Percentiles rank a stretch among this genome's conserved stretches.
These are phyloP conservation scores for Netelia fuscicornis DNA, from an alignment of 2,888 invertebrate species.

Conservation along the genomic window DNA sequence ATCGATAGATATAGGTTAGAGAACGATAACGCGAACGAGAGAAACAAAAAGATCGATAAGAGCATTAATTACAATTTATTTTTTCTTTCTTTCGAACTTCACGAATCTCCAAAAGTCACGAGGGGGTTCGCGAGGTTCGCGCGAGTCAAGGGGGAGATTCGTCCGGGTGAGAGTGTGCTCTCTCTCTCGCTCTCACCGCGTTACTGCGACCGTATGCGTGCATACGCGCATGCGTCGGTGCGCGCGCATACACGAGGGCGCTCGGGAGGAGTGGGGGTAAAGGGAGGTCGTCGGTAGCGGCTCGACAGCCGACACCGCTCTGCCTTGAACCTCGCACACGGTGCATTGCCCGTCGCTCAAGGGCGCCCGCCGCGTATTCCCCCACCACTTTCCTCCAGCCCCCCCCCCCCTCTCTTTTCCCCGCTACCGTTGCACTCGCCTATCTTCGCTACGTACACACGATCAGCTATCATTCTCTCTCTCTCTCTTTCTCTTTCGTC, in stretches of 20 bases:
- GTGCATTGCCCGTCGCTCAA: slow-evolving; percentile 85
- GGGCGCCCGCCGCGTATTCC: slow-evolving; percentile 82
- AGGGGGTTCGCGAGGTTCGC: not conserved
- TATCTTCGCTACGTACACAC: slow-evolving; percentile 36
- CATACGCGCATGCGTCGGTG: slow-evolving; percentile 1
- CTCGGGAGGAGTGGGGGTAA: slow-evolving; percentile 52
- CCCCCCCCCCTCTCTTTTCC: slow-evolving; percentile 30
- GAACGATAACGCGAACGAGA: slow-evolving; percentile 36
- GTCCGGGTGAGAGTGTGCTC: not conserved
- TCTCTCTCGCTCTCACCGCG: not conserved
- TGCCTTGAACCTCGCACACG: slow-evolving; percentile 85
- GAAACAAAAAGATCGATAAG: not conserved
- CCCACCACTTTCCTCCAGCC: slow-evolving; percentile 66
- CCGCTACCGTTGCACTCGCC: slow-evolving; percentile 47
- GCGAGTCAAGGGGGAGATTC: slow-evolving; percentile 37
- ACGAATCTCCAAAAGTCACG: not conserved
- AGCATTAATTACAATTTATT: not conserved
- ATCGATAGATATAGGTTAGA: slow-evolving; percentile 38
- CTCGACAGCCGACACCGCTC: slow-evolving; percentile 81
- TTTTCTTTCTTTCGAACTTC: too few relatives aligned
- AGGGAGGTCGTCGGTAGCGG: slow-evolving; percentile 72
- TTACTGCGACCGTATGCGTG: not conserved
- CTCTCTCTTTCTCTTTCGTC: slow-evolving; percentile 6
- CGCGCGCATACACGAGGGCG: slow-evolving; percentile 47
- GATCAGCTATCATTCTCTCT: slow-evolving; percentile 45